Percentiles rank a stretch among this genome's conserved stretches.
These are phyloP conservation scores for Limosa lapponica DNA, from an alignment of 2,797 vertebrate genomes.

Conservation along the genomic window DNA sequence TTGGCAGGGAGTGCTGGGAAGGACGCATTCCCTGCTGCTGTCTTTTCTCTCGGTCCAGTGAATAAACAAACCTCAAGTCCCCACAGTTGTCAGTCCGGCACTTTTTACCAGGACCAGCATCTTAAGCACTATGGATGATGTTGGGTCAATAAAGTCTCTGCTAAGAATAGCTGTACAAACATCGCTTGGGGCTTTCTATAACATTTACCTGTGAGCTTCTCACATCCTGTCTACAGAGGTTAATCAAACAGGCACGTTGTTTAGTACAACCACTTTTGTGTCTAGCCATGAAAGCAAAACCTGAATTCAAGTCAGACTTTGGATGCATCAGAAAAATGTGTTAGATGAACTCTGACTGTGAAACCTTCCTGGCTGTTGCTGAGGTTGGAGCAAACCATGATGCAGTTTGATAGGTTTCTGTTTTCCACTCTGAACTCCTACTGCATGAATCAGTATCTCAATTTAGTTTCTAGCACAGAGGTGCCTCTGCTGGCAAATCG, in stretches of 20 bases:
- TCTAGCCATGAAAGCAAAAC: neutral
- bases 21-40: neutral
- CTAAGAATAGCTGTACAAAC: constrained; percentile 31
- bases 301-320: neutral
- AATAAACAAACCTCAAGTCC: neutral
- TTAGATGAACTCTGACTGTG: neutral
- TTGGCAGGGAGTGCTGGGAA: neutral
- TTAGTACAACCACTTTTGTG: neutral
- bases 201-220: neutral
- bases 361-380: neutral
- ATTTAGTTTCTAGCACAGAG: neutral
- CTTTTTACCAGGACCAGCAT: neutral
- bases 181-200: neutral
- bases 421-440: neutral
- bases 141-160: neutral
- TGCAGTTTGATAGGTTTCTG: neutral
- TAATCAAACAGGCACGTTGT: neutral
- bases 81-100: neutral
- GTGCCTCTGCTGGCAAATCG: neutral
- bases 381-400: neutral
- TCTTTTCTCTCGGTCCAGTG: neutral
- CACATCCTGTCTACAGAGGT: neutral
- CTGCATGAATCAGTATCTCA: neutral
- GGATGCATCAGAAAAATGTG: neutral
- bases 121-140: neutral